A percentile compares a stretch with the other conserved stretches of the same genome.
phyloP scores from a whole-genome alignment of 2,113 vertebrate species.

The Oreochromis niloticus region DNA sequence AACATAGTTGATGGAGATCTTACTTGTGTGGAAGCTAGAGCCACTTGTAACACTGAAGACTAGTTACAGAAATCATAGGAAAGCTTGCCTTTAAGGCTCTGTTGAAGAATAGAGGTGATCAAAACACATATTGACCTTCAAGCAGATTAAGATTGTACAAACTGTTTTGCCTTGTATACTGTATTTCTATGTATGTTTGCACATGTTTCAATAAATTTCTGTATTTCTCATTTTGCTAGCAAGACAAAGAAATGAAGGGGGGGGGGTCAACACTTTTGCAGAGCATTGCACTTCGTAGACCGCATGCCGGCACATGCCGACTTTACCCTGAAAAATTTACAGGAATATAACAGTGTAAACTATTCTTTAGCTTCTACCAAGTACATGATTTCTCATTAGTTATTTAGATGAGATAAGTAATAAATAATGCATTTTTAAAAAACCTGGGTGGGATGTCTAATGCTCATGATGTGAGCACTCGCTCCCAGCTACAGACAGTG shows the following conservation, averaged over 20 bases:
- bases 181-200: background rate
- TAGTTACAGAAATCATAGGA: background rate
- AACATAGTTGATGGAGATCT: background rate
- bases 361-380: background rate
- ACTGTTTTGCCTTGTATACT: background rate
- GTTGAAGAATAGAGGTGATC: background rate
- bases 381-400: background rate
- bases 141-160: background rate
- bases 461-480: background rate
- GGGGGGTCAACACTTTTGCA: background rate
- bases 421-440: slow-evolving; percentile 28
- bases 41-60: background rate
- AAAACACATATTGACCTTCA: background rate
- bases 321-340: background rate
- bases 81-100: background rate
- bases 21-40: background rate
- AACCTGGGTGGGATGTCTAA: background rate
- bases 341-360: background rate
- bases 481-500: background rate
- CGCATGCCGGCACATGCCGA: background rate
- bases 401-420: background rate
- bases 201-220: background rate
- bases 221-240: background rate
- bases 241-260: background rate
- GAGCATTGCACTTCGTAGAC: background rate